Base-by-base conservation (phyloP, 2,888 invertebrate species). In the Eretmocerus hayati region DNA sequence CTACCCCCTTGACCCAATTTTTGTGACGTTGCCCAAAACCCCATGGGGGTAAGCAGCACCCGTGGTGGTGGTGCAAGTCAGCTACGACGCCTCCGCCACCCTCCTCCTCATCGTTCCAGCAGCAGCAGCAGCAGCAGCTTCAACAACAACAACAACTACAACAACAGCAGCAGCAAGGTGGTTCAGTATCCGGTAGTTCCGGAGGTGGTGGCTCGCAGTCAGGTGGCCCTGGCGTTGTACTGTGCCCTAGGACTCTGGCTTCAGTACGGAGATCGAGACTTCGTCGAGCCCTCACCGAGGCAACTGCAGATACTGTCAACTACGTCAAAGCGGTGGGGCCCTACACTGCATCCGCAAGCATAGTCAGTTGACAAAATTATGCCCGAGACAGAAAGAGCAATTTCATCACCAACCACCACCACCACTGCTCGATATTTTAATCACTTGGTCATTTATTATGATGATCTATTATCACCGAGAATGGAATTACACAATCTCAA, bases 211-310 rank as follows among this genome's bases (percentile, higher is more conserved):
- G 42, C 57, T 61, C 36, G 54, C 41, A 50, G 15, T 74, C 72
- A 66, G 84, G 87, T 83, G 88, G 87, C 72, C n/a, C n/a, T n/a
- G n/a, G n/a, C n/a, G 84, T 88, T 77, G 85, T 90, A 75, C 87
- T 89, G 79, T 88, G 87, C 77, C 88, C 90, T 70, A 86, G 87
- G 77, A 88, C 88, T 74, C 82, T 90, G 83, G 85, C 89, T 77
- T 88, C 89, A 80, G 84, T 84, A 71, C 85, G 90, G 71, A 83
- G 89, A 67, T 83, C 86, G 72, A 82, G 86, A 69, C 83, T 90
- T 75, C 83, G 89, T 75, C 83, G 90, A 72, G 90, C 90, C 71
- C 87, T 88, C 78, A 90, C 90, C 72, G 88, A 89, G 77, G 87
- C 88, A 66, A 87, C 88, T 73, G 84, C 86, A 73, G 88, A 89